Evolutionary conservation across 1,140 invertebrate genomes (phyloP).

Genomic region (Triops longicaudatus): DNA sequence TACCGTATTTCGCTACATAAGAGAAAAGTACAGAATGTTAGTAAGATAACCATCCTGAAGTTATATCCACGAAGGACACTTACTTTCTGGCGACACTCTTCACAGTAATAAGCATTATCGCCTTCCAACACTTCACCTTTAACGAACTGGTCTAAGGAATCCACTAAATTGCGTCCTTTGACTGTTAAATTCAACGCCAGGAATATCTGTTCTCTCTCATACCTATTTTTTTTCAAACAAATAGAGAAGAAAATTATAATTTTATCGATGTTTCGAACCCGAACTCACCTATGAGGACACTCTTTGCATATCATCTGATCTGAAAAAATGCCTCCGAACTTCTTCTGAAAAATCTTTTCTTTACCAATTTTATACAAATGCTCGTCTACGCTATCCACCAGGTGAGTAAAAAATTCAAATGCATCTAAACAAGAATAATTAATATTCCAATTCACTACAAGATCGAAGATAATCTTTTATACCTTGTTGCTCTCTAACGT

Average conservation of each 20-base stretch:
- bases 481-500: slow-evolving; percentile 51
- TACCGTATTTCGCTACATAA: slow-evolving; percentile 43
- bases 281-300: slow-evolving; percentile 46
- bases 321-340: slow-evolving; percentile 49
- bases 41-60: not conserved
- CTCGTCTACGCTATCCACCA: slow-evolving; percentile 53
- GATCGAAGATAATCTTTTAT: not conserved
- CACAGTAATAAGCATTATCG: slow-evolving; percentile 54
- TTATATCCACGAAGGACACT: not conserved
- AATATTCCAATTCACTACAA: not conserved
- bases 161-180: slow-evolving; percentile 47
- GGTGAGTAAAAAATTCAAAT: slow-evolving; percentile 48
- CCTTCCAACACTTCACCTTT: slow-evolving; percentile 53
- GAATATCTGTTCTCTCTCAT: slow-evolving; percentile 50
- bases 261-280: not conserved
- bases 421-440: slow-evolving; percentile 41
- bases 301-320: slow-evolving; percentile 55
- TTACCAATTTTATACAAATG: slow-evolving; percentile 39
- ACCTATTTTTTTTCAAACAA: slow-evolving; percentile 38
- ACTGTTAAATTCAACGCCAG: slow-evolving; percentile 52
- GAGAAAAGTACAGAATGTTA: slow-evolving; percentile 22
- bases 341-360: slow-evolving; percentile 37
- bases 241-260: slow-evolving; percentile 1
- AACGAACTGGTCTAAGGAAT: slow-evolving; percentile 53
- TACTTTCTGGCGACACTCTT: slow-evolving; percentile 52